Evolutionary conservation across 23 tunicate species (phyloP).

Genomic region (Halocynthia roretzi): DNA sequence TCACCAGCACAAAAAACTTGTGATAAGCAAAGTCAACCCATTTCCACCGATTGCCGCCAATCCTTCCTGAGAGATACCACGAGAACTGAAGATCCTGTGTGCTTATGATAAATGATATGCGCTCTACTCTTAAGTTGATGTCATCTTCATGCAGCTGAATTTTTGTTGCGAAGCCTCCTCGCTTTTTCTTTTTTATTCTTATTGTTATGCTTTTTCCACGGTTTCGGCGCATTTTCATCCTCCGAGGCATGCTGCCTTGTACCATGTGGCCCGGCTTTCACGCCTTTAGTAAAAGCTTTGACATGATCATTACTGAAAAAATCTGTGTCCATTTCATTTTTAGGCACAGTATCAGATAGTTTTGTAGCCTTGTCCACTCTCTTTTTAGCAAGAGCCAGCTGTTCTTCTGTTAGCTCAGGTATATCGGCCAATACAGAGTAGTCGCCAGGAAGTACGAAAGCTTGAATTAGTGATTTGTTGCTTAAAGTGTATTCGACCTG

Average conservation of each 20-base stretch:
- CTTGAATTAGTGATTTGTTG: slow-evolving; percentile 9
- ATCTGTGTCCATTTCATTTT: slow-evolving; percentile 44
- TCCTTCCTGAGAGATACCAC: not conserved
- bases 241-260: not conserved
- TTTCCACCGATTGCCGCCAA: slow-evolving; percentile 73
- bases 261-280: not conserved
- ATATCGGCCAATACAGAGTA: slow-evolving; percentile 11
- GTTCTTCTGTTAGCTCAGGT: slow-evolving; percentile 28
- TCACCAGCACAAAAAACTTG: slow-evolving; percentile 93
- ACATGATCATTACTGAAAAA: slow-evolving; percentile 55
- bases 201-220: slow-evolving; percentile 52
- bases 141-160: too few relatives aligned
- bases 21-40: slow-evolving; percentile 86
- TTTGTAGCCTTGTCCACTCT: slow-evolving; percentile 38
- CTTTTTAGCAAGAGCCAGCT: slow-evolving; percentile 23
- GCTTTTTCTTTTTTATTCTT: slow-evolving; percentile 73
- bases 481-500: slow-evolving; percentile 25
- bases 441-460: not conserved
- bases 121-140: too few relatives aligned
- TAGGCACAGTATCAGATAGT: not conserved
- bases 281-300: slow-evolving; percentile 46
- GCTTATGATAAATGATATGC: too few relatives aligned
- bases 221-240: not conserved
- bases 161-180: slow-evolving; percentile 31
- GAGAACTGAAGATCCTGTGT: too few relatives aligned